A percentile compares a stretch with the other conserved stretches of the same genome.
Evolutionary conservation across 2,888 invertebrate genomes (phyloP).

Genomic region (Panorpa germanica): DNA sequence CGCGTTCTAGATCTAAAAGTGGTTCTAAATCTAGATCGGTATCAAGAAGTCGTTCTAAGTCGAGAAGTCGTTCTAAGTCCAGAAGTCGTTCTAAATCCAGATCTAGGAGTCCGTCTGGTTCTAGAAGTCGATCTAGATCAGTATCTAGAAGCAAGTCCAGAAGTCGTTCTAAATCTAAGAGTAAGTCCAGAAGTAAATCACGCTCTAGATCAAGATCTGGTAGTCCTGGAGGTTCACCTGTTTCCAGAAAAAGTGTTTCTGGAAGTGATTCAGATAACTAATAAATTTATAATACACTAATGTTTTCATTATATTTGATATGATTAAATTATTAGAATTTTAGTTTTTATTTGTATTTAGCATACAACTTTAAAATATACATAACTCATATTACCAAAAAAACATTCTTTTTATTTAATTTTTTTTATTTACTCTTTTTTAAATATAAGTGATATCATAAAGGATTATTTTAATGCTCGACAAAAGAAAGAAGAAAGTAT

Average conservation of each 20-base stretch:
- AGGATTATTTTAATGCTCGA: too few relatives aligned
- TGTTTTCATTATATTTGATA: conserved; percentile 18
- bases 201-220: conserved; percentile 21
- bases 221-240: conserved; percentile 28
- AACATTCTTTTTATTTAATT: too few relatives aligned
- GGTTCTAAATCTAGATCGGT: conserved; percentile 15
- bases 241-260: conserved; percentile 37
- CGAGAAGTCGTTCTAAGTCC: conserved; percentile 17
- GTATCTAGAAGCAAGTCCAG: conserved; percentile 15
- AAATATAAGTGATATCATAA: too few relatives aligned
- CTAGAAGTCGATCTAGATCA: conserved; percentile 20
- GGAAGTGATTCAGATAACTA: too few relatives aligned
- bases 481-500: too few relatives aligned
- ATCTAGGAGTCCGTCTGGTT: conserved; percentile 17
- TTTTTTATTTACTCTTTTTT: too few relatives aligned
- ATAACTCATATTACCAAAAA: too few relatives aligned
- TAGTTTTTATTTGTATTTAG: too few relatives aligned
- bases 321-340: too few relatives aligned
- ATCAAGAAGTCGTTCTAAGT: conserved; percentile 15
- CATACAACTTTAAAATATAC: too few relatives aligned
- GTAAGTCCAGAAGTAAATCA: conserved; percentile 23
- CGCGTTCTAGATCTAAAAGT: conserved; percentile 14
- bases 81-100: conserved; percentile 16
- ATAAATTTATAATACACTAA: too few relatives aligned
- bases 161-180: conserved; percentile 18